A percentile compares a stretch with the other conserved stretches of the same genome.
These are phyloP conservation scores for Eupithecia subumbrata DNA, from an alignment of 2,888 invertebrate genomes.

Conservation along the genomic window DNA sequence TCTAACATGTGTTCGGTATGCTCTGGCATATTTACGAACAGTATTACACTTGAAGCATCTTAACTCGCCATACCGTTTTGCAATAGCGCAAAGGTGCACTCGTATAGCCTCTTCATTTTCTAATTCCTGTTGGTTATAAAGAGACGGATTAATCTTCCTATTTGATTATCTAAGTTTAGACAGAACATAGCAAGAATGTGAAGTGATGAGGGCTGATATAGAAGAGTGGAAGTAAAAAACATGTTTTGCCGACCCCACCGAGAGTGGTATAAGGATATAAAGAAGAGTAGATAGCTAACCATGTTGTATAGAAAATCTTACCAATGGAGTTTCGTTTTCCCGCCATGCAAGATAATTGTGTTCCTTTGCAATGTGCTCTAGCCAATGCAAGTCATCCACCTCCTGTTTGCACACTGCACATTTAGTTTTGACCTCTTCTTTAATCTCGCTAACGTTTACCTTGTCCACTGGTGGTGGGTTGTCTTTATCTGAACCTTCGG, in stretches of 20 bases:
- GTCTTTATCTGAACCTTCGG: conserved; percentile 13
- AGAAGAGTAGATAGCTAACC: background rate
- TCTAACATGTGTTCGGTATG: conserved; percentile 52
- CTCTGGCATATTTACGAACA: conserved; percentile 51
- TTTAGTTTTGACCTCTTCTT: conserved; percentile 30
- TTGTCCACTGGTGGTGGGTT: conserved; percentile 15
- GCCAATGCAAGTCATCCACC: conserved; percentile 45
- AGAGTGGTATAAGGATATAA: background rate
- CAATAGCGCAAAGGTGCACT: conserved; percentile 48
- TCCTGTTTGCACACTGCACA: conserved; percentile 51
- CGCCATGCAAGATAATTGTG: conserved; percentile 60
- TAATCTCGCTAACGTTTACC: conserved; percentile 10
- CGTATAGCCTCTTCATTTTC: conserved; percentile 44
- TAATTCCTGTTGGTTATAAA: conserved; percentile 45
- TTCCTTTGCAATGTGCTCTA: conserved; percentile 49
- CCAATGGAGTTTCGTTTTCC: conserved; percentile 48
- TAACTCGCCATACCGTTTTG: conserved; percentile 44
- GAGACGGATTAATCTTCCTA: background rate
- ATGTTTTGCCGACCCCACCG: no score
- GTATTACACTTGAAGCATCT: conserved; percentile 55
- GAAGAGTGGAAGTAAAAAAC: background rate
- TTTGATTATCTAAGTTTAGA: background rate
- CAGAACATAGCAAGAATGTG: background rate
- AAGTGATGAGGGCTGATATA: background rate
- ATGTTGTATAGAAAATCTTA: conserved; percentile 36